phyloP scores from a whole-genome alignment of 2,888 invertebrate genomes.

The Troglohyphantes excavatus region DNA sequence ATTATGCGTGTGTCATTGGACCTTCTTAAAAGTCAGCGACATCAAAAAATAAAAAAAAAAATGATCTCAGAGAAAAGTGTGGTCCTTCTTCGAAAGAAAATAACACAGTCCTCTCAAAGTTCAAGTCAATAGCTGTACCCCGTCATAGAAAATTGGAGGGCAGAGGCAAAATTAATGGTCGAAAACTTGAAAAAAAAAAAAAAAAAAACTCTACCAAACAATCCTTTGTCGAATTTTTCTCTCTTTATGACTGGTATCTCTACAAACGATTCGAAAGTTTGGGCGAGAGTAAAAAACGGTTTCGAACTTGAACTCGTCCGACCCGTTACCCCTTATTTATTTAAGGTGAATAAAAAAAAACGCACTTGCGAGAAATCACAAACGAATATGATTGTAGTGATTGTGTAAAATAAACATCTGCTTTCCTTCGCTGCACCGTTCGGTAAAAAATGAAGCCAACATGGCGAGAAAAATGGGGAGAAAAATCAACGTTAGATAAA shows the following conservation, averaged over 20 bases:
- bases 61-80: too few relatives aligned
- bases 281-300: background rate
- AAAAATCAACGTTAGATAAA: background rate
- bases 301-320: background rate
- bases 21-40: too few relatives aligned
- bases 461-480: background rate
- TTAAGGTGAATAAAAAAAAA: conserved; percentile 9
- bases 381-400: background rate
- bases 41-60: too few relatives aligned
- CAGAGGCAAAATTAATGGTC: background rate
- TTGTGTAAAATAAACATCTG: background rate
- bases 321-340: background rate
- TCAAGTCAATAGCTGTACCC: too few relatives aligned
- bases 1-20: too few relatives aligned
- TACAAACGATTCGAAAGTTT: background rate
- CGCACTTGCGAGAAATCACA: background rate
- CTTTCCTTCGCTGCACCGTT: background rate
- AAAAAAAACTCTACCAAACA: too few relatives aligned
- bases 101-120: too few relatives aligned
- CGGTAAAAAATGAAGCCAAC: background rate
- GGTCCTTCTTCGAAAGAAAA: too few relatives aligned
- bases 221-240: background rate
- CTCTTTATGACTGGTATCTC: background rate
- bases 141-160: background rate
- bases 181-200: background rate